A percentile compares a stretch with the other conserved stretches of the same genome.
These are phyloP conservation scores for Laothoe populi DNA, from an alignment of 2,888 invertebrate species.

Conservation along the genomic window DNA sequence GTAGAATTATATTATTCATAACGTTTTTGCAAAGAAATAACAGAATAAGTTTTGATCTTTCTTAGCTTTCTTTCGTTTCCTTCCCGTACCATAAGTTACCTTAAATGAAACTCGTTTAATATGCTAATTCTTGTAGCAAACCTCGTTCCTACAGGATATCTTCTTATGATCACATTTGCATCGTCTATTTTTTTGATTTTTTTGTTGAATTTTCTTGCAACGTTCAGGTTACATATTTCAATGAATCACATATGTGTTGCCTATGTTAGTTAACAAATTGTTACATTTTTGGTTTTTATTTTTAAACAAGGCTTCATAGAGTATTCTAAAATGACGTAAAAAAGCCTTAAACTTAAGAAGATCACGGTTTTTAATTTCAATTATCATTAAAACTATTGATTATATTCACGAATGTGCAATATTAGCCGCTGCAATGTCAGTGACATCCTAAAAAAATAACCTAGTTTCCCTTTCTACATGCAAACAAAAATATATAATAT, in stretches of 20 bases:
- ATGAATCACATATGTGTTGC: neutral
- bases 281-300: no score
- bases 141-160: conserved; percentile 1
- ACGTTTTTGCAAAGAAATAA: neutral
- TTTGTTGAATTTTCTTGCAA: conserved; percentile 4
- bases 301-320: no score
- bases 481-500: no score
- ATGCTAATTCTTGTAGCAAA: conserved; percentile 8
- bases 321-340: no score
- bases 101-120: conserved; percentile 21
- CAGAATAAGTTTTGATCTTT: conserved; percentile 4
- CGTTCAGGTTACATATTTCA: conserved; percentile 1
- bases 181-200: conserved; percentile 15
- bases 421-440: no score
- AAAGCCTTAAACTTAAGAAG: no score
- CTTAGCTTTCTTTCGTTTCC: conserved; percentile 4
- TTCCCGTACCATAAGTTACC: conserved; percentile 9
- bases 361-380: no score
- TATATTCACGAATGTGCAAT: no score
- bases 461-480: no score
- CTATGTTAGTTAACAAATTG: no score
- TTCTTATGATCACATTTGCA: conserved; percentile 12
- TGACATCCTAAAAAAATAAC: no score
- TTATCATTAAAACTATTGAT: no score
- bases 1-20: neutral